phyloP scores from a whole-genome alignment of 2,888 invertebrate genomes.

The Latheticus oryzae region DNA sequence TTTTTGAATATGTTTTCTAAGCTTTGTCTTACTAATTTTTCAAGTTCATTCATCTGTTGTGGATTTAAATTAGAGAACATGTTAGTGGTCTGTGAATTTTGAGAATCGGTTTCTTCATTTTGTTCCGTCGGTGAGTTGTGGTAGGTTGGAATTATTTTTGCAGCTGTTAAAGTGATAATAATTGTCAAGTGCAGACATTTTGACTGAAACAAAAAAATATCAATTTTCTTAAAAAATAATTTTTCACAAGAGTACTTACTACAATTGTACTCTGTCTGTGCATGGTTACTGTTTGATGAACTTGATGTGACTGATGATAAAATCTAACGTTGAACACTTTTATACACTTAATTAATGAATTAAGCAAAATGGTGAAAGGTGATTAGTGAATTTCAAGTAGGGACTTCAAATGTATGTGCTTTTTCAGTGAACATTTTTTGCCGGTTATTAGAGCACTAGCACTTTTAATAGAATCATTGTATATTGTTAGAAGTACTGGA shows the following conservation, averaged over 20 bases:
- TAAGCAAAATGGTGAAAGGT: slow-evolving; percentile 34
- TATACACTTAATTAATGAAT: too few relatives aligned
- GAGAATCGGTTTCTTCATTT: slow-evolving; percentile 1
- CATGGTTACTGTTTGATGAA: slow-evolving; percentile 16
- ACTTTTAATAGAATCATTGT: too few relatives aligned
- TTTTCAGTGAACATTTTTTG: slow-evolving; percentile 12
- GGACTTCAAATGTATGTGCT: background rate
- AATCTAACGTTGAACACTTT: slow-evolving; percentile 11
- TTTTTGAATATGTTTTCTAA: slow-evolving; percentile 19
- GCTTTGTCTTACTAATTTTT: slow-evolving; percentile 13
- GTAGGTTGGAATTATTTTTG: slow-evolving; percentile 11
- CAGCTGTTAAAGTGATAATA: background rate
- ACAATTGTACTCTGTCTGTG: background rate
- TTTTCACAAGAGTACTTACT: too few relatives aligned
- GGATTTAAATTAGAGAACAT: slow-evolving; percentile 1
- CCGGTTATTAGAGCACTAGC: too few relatives aligned
- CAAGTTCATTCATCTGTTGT: slow-evolving; percentile 7
- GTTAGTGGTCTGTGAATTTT: slow-evolving; percentile 2
- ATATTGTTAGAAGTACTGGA: too few relatives aligned
- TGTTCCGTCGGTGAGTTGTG: slow-evolving; percentile 5
- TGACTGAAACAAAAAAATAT: slow-evolving; percentile 10
- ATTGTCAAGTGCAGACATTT: slow-evolving; percentile 19
- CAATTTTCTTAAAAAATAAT: background rate
- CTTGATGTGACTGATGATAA: slow-evolving; percentile 28
- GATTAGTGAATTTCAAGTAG: background rate